A percentile compares a stretch with the other conserved stretches of the same genome.
phyloP scores from a whole-genome alignment of 2,797 vertebrate species.

The Nyctalus aviator region DNA sequence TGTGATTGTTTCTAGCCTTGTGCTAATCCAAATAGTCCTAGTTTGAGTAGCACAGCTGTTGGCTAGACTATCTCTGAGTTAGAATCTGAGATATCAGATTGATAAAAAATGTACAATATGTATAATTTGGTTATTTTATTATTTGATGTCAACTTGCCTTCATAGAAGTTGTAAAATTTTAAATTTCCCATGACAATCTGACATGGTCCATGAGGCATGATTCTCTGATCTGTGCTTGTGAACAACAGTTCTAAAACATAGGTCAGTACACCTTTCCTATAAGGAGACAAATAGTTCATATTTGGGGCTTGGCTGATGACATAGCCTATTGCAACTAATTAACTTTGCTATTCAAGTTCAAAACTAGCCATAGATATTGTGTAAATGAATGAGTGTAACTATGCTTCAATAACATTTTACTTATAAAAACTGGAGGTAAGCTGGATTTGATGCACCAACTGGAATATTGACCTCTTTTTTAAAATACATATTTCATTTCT shows the following conservation, averaged over 20 bases:
- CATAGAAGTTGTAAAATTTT: background rate
- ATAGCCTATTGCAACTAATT: background rate
- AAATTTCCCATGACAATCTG: background rate
- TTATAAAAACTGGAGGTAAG: background rate
- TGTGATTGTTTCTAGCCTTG: background rate
- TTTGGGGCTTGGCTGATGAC: background rate
- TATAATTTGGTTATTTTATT: background rate
- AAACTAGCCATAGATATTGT: background rate
- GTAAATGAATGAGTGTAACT: background rate
- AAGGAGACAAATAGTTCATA: background rate
- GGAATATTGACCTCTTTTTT: background rate
- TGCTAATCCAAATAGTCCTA: background rate
- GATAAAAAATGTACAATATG: background rate
- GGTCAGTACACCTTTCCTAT: background rate
- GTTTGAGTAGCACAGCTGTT: background rate
- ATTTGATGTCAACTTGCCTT: background rate
- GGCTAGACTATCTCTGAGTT: background rate
- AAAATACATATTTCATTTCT: background rate
- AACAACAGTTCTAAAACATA: background rate
- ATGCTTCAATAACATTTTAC: background rate
- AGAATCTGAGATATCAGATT: background rate
- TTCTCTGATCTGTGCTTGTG: background rate
- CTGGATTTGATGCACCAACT: background rate
- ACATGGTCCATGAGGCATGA: background rate
- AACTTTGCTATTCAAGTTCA: background rate